Conservation (phyloP, 2,113 vertebrate species). For the Artemisiospiza belli region DNA sequence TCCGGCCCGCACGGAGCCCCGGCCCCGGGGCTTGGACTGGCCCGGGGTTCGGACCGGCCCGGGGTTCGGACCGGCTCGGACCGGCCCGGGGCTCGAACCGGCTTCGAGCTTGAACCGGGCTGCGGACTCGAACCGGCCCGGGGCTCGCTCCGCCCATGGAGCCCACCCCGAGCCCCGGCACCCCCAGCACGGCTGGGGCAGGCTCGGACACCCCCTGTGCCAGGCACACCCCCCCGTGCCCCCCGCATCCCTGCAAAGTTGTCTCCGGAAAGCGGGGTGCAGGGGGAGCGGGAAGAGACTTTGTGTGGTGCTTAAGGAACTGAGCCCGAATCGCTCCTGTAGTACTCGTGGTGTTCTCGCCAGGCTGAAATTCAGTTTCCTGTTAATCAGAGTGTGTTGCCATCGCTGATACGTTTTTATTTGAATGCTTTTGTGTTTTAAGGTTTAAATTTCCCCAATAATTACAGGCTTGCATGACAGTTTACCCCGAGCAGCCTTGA, state of each 20-base stretch:
- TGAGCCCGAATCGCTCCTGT: neutral
- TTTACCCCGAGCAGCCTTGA: neutral
- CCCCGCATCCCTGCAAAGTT: neutral
- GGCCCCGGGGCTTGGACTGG: neutral
- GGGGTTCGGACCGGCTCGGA: too few relatives aligned
- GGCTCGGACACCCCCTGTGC: fast-evolving
- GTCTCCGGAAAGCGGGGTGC: neutral
- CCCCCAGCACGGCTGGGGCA: neutral
- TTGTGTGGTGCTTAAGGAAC: neutral
- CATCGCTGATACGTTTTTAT: neutral
- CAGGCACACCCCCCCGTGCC: fast-evolving
- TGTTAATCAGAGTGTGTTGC: neutral
- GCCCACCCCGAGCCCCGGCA: neutral
- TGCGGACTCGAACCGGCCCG: neutral
- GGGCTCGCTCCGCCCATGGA: neutral
- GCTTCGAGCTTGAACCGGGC: too few relatives aligned
- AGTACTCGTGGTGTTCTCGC: neutral
- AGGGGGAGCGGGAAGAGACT: neutral
- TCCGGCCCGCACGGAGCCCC: neutral
- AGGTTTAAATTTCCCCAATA: neutral
- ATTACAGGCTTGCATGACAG: neutral
- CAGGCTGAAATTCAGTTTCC: neutral
- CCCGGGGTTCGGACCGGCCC: too few relatives aligned
- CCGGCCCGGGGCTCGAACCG: too few relatives aligned
- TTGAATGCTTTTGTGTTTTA: neutral